phyloP scores from a whole-genome alignment of 1,140 invertebrate species.

The Asobara japonica region DNA sequence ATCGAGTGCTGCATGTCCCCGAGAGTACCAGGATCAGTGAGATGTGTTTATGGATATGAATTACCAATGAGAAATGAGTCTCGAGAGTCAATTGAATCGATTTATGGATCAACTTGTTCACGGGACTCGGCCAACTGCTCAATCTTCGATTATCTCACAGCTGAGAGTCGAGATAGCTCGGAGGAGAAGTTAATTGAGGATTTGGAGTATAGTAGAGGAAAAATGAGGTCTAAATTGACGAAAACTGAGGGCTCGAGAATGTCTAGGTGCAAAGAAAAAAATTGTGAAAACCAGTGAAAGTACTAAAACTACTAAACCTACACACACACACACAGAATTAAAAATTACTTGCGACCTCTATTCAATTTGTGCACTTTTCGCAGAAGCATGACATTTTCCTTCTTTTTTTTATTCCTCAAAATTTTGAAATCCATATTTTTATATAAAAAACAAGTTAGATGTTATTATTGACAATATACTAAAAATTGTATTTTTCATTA shows the following conservation, averaged over 20 bases:
- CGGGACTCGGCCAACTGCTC: conserved; percentile 29
- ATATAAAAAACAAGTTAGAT: no score
- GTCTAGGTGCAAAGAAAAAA: not conserved
- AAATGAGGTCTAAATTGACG: conserved; percentile 36
- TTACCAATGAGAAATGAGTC: not conserved
- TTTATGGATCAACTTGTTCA: conserved; percentile 33
- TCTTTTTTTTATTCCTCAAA: not conserved
- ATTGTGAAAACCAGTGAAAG: not conserved
- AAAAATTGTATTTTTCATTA: no score
- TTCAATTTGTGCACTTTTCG: no score
- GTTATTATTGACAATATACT: no score
- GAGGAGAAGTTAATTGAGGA: not conserved
- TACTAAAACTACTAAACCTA: no score
- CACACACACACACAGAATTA: no score
- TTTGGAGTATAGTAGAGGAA: conserved; percentile 6
- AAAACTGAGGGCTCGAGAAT: conserved; percentile 30
- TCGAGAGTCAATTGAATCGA: conserved; percentile 31
- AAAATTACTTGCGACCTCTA: no score
- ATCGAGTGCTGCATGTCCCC: not conserved
- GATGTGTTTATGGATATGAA: not conserved
- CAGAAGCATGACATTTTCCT: no score
- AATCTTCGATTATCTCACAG: conserved; percentile 21
- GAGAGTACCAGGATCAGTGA: not conserved
- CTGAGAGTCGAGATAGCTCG: not conserved
- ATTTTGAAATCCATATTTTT: no score